These are phyloP conservation scores for Sarcophaga caerulescens DNA, from an alignment of 2,888 invertebrate genomes.

Conservation along the genomic window DNA sequence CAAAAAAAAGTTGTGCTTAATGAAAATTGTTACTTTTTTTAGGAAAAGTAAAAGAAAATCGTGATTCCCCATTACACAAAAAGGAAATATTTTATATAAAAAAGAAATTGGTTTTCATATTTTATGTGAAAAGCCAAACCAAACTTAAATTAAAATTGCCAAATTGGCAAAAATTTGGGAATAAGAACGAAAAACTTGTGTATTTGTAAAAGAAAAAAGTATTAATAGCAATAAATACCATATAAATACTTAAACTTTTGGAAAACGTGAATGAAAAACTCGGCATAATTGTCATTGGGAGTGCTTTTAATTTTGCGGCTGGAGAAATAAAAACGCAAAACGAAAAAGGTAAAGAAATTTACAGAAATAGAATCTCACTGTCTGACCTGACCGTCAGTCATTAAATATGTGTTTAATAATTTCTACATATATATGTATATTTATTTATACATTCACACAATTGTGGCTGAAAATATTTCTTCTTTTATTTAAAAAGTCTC, in stretches of 20 bases:
- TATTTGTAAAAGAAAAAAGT: conserved; percentile 22
- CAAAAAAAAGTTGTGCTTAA: conserved; percentile 28
- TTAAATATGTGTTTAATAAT: not conserved
- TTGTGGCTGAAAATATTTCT: not conserved
- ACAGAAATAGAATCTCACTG: not conserved
- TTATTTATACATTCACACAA: not conserved
- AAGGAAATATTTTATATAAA: conserved; percentile 7
- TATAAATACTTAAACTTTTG: conserved; percentile 11
- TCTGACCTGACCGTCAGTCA: not conserved
- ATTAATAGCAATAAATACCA: conserved; percentile 16
- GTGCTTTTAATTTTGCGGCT: not conserved
- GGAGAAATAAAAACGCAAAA: not conserved
- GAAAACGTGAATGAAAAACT: conserved; percentile 6
- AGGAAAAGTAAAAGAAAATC: conserved; percentile 9
- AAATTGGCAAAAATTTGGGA: conserved; percentile 52
- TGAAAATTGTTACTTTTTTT: conserved; percentile 1
- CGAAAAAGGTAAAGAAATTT: conserved; percentile 28
- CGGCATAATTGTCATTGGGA: conserved; percentile 11
- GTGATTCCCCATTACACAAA: not conserved
- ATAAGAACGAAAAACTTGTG: conserved; percentile 31
- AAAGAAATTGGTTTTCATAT: not conserved
- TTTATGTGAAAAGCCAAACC: conserved; percentile 19
- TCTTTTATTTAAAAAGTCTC: too few species aligned
- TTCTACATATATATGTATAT: not conserved
- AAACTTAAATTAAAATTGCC: conserved; percentile 54